Conservation (phyloP, 1,140 invertebrate species). For the Schlechtendalia chinensis region DNA sequence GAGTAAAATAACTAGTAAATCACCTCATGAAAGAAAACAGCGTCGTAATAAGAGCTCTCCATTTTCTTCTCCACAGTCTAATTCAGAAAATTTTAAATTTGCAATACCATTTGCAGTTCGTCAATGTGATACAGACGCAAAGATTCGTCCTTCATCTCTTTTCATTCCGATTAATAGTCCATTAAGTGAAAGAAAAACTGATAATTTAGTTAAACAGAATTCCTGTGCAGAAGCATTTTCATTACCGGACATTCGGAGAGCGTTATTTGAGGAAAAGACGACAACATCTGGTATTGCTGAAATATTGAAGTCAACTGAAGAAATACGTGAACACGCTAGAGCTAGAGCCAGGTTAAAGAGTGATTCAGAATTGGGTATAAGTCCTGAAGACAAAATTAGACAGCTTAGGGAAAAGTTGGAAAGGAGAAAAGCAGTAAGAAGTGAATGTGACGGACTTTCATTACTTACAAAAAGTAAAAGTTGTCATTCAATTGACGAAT, state of each 20-base stretch:
- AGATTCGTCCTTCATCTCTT: conserved; percentile 22
- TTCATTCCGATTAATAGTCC: conserved; percentile 30
- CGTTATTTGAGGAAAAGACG: conserved; percentile 52
- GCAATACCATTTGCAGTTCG: conserved; percentile 18
- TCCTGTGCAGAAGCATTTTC: conserved; percentile 55
- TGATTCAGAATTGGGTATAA: conserved; percentile 71
- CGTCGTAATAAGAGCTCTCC: conserved; percentile 57
- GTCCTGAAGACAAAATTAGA: conserved; percentile 68
- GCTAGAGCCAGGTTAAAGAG: conserved; percentile 68
- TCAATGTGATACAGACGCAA: background rate
- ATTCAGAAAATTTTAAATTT: conserved; percentile 24
- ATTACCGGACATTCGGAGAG: conserved; percentile 55
- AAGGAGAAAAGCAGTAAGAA: conserved; percentile 55
- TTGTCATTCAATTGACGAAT: conserved; percentile 41
- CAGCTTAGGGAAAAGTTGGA: conserved; percentile 60
- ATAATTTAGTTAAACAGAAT: background rate
- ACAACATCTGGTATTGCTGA: conserved; percentile 33
- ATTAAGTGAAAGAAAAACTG: background rate
- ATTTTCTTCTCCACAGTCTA: conserved; percentile 51
- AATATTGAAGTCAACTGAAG: conserved; percentile 57
- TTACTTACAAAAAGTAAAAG: conserved; percentile 34
- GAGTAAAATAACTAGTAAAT: conserved; percentile 70
- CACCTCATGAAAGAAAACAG: conserved; percentile 63
- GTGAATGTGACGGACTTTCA: conserved; percentile 44
- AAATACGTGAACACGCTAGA: conserved; percentile 63